Conservation (phyloP, 2,888 invertebrate species). For the Hesperia comma region DNA sequence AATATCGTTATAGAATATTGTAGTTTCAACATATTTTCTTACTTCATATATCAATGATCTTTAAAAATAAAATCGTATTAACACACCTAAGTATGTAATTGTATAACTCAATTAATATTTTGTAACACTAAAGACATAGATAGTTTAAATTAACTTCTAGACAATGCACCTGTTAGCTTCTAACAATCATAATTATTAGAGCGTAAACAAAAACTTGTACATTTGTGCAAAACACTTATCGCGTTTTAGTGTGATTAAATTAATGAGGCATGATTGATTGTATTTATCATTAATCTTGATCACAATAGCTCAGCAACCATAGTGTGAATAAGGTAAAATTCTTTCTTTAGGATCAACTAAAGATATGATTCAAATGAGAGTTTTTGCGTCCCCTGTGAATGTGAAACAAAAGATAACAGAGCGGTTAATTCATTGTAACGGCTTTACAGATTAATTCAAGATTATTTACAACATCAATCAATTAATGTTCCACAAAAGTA, state of each 20-base stretch:
- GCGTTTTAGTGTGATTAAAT: conserved; percentile 32
- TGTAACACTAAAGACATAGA: background rate
- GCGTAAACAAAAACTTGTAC: conserved; percentile 22
- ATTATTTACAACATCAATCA: conserved; percentile 45
- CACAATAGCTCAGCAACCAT: conserved; percentile 36
- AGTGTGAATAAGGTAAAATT: conserved; percentile 41
- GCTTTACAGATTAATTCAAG: conserved; percentile 43
- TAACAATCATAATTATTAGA: conserved; percentile 29
- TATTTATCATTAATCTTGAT: conserved; percentile 36
- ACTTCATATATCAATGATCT: no score
- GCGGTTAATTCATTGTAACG: conserved; percentile 51
- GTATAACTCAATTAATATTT: background rate
- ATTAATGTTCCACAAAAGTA: conserved; percentile 39
- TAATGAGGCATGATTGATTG: conserved; percentile 36
- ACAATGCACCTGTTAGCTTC: conserved; percentile 18
- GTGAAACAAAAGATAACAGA: conserved; percentile 52
- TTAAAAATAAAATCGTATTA: no score
- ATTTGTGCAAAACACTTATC: conserved; percentile 32
- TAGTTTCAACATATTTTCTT: no score
- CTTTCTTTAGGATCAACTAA: conserved; percentile 26
- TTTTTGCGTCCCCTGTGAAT: conserved; percentile 54
- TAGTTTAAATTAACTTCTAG: conserved; percentile 25
- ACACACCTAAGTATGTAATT: no score
- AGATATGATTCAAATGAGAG: conserved; percentile 32
- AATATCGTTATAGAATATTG: no score